phyloP scores from a whole-genome alignment of 2,888 invertebrate genomes.

The Deilephila porcellus region DNA sequence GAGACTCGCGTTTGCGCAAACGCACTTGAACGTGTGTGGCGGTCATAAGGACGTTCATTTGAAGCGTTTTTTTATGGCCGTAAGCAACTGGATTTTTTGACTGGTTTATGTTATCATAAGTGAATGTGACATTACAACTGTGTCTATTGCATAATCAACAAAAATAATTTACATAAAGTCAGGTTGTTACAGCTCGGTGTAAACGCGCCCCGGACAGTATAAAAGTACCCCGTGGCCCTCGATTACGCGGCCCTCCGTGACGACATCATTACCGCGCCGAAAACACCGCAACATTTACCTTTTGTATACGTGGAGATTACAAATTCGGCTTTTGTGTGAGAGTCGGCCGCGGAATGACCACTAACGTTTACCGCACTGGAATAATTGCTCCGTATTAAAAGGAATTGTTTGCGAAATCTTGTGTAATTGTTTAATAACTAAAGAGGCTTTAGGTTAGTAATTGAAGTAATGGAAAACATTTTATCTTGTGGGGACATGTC shows the following conservation, averaged over 20 bases:
- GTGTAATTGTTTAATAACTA: no score
- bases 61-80: no score
- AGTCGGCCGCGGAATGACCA: conserved; percentile 35
- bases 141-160: no score
- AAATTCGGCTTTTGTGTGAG: conserved; percentile 54
- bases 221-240: conserved; percentile 59
- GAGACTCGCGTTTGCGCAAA: no score
- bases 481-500: no score
- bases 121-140: no score
- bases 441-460: no score
- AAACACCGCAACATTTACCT: conserved; percentile 72
- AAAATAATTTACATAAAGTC: background rate
- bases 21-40: no score
- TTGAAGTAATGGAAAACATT: no score
- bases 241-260: conserved; percentile 65
- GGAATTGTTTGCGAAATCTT: background rate
- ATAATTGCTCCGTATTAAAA: background rate
- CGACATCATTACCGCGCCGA: conserved; percentile 72
- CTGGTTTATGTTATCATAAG: no score
- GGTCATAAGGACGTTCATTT: no score
- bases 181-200: conserved; percentile 18
- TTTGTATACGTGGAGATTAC: conserved; percentile 69
- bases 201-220: conserved; percentile 38
- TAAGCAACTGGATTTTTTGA: no score
- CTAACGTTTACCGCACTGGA: conserved; percentile 17